Conservation (phyloP, 2,888 invertebrate species). For the Stictocephala bisonia region DNA sequence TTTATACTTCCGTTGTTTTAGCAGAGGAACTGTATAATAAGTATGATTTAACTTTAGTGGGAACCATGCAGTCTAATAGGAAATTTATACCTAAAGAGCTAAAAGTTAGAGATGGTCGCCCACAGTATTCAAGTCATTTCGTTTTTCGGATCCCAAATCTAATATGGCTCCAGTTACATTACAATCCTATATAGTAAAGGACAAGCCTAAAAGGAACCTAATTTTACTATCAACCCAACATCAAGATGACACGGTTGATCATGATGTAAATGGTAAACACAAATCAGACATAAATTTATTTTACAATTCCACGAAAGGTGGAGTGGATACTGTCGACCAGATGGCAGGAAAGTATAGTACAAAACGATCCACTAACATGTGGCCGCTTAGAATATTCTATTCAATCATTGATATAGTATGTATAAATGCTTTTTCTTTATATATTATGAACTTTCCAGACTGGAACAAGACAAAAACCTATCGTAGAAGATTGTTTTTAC, state of each 20-base stretch:
- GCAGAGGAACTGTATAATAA: no score
- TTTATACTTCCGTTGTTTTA: background rate
- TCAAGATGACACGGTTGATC: no score
- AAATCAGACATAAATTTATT: background rate
- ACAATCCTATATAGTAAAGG: background rate
- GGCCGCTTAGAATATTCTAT: background rate
- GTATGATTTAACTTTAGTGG: background rate
- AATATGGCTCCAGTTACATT: constrained; percentile 2
- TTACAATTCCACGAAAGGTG: no score
- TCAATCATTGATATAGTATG: background rate
- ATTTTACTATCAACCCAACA: background rate
- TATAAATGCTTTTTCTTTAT: background rate
- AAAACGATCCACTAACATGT: background rate
- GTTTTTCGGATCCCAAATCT: background rate
- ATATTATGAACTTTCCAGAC: background rate
- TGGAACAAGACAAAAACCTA: background rate
- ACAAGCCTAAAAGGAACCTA: no score
- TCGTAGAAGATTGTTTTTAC: background rate
- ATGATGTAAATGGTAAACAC: background rate
- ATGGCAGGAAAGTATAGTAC: background rate
- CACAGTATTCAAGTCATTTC: constrained; percentile 3
- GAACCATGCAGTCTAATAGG: background rate
- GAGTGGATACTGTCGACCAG: no score
- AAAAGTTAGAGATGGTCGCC: background rate
- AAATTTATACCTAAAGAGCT: background rate